phyloP scores from a whole-genome alignment of 2,888 invertebrate species.

The Mimumesa dahlbomi region DNA sequence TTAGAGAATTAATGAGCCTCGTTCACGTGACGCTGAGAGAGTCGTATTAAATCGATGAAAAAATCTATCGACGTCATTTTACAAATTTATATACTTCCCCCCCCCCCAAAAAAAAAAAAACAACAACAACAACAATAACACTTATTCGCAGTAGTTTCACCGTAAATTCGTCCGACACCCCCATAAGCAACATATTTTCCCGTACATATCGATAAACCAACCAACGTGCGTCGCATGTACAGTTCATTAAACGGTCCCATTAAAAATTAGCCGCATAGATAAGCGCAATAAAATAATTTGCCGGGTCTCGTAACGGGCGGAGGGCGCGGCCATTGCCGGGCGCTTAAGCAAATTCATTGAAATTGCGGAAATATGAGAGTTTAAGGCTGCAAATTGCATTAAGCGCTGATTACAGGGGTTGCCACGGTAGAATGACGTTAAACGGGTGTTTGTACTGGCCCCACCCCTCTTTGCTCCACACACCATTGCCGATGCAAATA shows the following conservation, averaged over 20 bases:
- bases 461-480: neutral
- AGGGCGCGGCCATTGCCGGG: slow-evolving; percentile 6
- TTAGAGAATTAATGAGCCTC: no score
- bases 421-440: slow-evolving; percentile 37
- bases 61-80: no score
- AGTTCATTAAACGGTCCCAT: slow-evolving; percentile 43
- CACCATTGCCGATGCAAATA: slow-evolving; percentile 41
- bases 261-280: slow-evolving; percentile 53
- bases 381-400: slow-evolving; percentile 54
- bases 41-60: no score
- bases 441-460: slow-evolving; percentile 35
- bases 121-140: no score
- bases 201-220: slow-evolving; percentile 33
- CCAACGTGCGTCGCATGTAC: slow-evolving; percentile 21
- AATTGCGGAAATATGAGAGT: slow-evolving; percentile 53
- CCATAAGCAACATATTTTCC: no score
- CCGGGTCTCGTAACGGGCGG: slow-evolving; percentile 1
- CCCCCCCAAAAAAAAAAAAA: no score
- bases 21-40: no score
- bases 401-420: slow-evolving; percentile 49
- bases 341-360: slow-evolving; percentile 59
- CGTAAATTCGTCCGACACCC: no score
- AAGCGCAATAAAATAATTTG: slow-evolving; percentile 55
- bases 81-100: no score
- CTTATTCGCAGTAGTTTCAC: no score